Percentiles rank a stretch among this genome's conserved stretches.
phyloP scores from a whole-genome alignment of 2,113 vertebrate species.

The Stigmatopora argus region DNA sequence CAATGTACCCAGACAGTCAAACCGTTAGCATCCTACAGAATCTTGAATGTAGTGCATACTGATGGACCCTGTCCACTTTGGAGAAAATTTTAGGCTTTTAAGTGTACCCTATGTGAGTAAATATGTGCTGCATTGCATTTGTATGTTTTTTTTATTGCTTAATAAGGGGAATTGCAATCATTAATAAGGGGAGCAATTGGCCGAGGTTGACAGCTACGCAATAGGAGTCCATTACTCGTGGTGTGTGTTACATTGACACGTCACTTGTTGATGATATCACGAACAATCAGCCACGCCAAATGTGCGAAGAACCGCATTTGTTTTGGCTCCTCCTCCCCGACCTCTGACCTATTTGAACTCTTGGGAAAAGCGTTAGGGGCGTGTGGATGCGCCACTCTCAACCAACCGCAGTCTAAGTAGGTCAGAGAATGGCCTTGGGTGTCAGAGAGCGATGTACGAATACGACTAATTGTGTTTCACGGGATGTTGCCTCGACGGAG shows the following conservation, averaged over 20 bases:
- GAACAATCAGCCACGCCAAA: conserved; percentile 40
- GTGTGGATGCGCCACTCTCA: conserved; percentile 44
- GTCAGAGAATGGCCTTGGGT: conserved; percentile 58
- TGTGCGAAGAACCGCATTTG: conserved; percentile 32
- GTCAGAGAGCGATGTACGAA: conserved; percentile 22
- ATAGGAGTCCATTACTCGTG: too few relatives aligned
- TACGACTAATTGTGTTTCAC: conserved; percentile 39
- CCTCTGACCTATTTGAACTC: conserved; percentile 62
- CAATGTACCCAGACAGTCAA: too few relatives aligned
- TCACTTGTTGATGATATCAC: background rate
- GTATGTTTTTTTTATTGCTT: too few relatives aligned
- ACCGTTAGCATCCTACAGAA: too few relatives aligned
- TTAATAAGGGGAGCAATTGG: too few relatives aligned
- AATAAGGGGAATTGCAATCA: too few relatives aligned
- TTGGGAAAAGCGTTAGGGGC: conserved; percentile 33
- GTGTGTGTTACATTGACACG: background rate
- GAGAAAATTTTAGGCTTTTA: too few relatives aligned
- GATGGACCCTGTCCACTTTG: too few relatives aligned
- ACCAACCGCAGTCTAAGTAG: conserved; percentile 47
- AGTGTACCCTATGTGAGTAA: too few relatives aligned
- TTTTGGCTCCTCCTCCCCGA: conserved; percentile 39
- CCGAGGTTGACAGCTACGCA: too few relatives aligned
- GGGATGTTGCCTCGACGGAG: conserved; percentile 30
- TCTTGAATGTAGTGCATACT: too few relatives aligned
- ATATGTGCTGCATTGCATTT: too few relatives aligned